phyloP scores from a whole-genome alignment of 2,888 invertebrate genomes.

The Hermodice carunculata region DNA sequence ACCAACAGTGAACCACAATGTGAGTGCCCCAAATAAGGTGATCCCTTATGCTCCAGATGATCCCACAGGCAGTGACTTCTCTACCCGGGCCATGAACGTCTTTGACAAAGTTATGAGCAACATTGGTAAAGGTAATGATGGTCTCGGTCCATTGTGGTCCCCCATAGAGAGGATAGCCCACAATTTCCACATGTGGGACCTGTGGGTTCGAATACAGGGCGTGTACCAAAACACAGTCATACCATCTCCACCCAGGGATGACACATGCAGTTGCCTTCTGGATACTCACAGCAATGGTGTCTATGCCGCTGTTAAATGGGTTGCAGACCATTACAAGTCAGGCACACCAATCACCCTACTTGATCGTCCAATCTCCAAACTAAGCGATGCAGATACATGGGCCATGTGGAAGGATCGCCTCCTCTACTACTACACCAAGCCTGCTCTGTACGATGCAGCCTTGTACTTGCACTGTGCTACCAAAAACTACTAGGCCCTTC shows the following conservation, averaged over 20 bases:
- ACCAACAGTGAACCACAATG: constrained; percentile 7
- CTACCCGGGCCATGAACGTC: constrained; percentile 48
- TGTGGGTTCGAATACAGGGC: constrained; percentile 37
- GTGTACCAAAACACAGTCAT: constrained; percentile 5
- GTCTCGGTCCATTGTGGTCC: constrained; percentile 56
- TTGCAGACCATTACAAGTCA: constrained; percentile 53
- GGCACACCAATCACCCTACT: constrained; percentile 59
- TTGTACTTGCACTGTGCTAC: constrained; percentile 52
- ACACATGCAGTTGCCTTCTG: constrained; percentile 47
- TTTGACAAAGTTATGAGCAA: constrained; percentile 48
- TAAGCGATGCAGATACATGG: constrained; percentile 50
- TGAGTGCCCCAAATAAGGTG: constrained; percentile 2
- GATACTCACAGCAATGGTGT: constrained; percentile 51
- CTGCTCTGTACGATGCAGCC: constrained; percentile 52
- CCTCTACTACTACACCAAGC: constrained; percentile 53
- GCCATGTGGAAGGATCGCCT: constrained; percentile 52
- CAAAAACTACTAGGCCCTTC: constrained; percentile 6
- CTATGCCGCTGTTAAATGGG: constrained; percentile 47
- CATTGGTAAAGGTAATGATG: constrained; percentile 50
- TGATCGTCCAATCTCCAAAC: constrained; percentile 56
- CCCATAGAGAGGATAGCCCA: constrained; percentile 54
- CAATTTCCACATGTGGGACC: constrained; percentile 57
- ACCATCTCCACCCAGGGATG: constrained; percentile 36
- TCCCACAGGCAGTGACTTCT: constrained; percentile 38
- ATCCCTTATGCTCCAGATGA: not conserved